Percentiles rank a stretch among this genome's conserved stretches.
Conservation (phyloP, 92 coral and sea anemone species). For the Paramuricea clavata region DNA sequence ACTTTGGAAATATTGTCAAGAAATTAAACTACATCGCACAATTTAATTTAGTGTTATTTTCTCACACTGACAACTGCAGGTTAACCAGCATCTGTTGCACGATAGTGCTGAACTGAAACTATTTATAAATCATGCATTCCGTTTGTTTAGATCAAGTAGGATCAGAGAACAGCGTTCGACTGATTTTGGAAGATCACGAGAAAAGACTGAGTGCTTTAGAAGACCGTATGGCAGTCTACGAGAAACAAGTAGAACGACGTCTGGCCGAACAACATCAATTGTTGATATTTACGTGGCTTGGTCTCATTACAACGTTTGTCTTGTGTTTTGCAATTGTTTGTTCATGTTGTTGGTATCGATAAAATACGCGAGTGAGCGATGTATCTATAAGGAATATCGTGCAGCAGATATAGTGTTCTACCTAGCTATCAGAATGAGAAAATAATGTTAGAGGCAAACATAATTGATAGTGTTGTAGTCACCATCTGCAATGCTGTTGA, state of each 20-base stretch:
- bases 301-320: constrained; percentile 38
- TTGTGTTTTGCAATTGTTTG: constrained; percentile 50
- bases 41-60: too few relatives aligned
- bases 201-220: constrained; percentile 25
- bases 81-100: too few relatives aligned
- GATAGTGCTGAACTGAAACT: too few relatives aligned
- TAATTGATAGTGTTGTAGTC: too few relatives aligned
- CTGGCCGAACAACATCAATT: constrained; percentile 41
- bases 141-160: constrained; percentile 8
- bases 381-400: too few relatives aligned
- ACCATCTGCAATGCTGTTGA: too few relatives aligned
- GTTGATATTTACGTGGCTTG: constrained; percentile 42
- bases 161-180: neutral
- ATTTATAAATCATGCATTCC: too few relatives aligned
- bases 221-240: constrained; percentile 44
- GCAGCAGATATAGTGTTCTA: too few relatives aligned
- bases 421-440: too few relatives aligned
- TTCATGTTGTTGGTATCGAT: constrained; percentile 46
- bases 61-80: too few relatives aligned
- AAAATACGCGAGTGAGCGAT: neutral
- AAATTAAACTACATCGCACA: too few relatives aligned
- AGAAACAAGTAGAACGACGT: constrained; percentile 43
- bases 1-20: too few relatives aligned
- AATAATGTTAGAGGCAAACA: neutral
- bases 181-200: constrained; percentile 35